Percentiles rank a stretch among this genome's conserved stretches.
phyloP scores from a whole-genome alignment of 2,888 invertebrate genomes.

The Salticus scenicus region DNA sequence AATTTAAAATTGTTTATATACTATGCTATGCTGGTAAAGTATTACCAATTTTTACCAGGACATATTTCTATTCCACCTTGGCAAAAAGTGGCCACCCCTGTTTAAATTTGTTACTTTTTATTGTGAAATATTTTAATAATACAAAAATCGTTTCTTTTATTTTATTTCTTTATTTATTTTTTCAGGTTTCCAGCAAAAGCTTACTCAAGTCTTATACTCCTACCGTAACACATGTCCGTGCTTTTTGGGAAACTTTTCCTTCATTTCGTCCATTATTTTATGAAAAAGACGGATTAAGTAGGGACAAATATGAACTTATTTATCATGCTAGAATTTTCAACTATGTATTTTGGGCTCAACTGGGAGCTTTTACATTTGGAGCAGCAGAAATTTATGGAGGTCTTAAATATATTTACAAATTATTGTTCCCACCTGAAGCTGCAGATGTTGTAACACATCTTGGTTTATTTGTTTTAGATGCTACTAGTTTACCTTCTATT shows the following conservation, averaged over 20 bases:
- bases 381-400: not conserved
- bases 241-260: slow-evolving; percentile 59
- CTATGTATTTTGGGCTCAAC: slow-evolving; percentile 44
- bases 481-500: slow-evolving; percentile 1
- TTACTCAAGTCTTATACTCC: not conserved
- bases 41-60: no score
- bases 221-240: not conserved
- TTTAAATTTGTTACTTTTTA: no score
- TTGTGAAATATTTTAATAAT: no score
- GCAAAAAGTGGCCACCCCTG: no score
- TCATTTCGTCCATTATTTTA: not conserved
- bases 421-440: not conserved
- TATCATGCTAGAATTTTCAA: slow-evolving; percentile 13
- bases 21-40: no score
- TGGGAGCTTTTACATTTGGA: not conserved
- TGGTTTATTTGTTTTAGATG: not conserved
- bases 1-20: no score
- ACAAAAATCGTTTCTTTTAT: no score
- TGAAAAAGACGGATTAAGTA: slow-evolving; percentile 35
- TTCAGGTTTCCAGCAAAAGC: not conserved
- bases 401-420: not conserved
- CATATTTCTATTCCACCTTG: no score
- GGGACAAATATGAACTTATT: slow-evolving; percentile 25
- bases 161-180: not conserved
- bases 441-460: not conserved